phyloP scores from a whole-genome alignment of 2,113 vertebrate genomes.

The Pipa parva region DNA sequence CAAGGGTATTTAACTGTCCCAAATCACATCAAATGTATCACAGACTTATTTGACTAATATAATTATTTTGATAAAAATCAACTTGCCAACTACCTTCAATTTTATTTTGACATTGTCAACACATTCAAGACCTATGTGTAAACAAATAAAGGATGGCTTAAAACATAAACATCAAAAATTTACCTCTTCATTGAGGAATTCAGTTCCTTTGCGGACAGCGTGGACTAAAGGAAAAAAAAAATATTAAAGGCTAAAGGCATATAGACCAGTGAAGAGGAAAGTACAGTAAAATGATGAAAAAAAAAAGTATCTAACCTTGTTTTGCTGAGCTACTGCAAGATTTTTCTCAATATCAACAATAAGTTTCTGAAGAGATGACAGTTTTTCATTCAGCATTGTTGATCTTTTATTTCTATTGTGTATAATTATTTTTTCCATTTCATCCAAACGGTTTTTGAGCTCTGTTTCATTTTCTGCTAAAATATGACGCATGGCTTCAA shows the following conservation, averaged over 20 bases:
- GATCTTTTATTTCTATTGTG: slow-evolving; percentile 8
- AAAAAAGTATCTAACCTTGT: slow-evolving; percentile 2
- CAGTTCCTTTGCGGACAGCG: background rate
- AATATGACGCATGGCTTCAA: slow-evolving; percentile 15
- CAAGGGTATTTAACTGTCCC: too few relatives aligned
- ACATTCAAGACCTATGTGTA: background rate
- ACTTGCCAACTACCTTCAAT: too few relatives aligned
- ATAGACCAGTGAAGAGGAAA: background rate
- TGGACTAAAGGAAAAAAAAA: background rate
- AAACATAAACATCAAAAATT: background rate
- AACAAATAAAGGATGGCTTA: background rate
- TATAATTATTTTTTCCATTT: slow-evolving; percentile 2
- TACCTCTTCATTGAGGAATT: background rate
- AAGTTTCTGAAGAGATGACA: slow-evolving; percentile 1
- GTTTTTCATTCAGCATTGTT: background rate
- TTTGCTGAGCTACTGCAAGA: background rate
- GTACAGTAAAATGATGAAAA: background rate
- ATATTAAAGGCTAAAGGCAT: background rate
- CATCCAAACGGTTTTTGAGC: slow-evolving; percentile 5
- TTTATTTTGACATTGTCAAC: background rate
- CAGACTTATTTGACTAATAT: background rate
- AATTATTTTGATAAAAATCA: too few relatives aligned
- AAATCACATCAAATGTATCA: background rate
- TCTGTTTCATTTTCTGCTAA: slow-evolving; percentile 1
- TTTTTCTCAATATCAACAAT: slow-evolving; percentile 17